Conservation (phyloP, 2,888 invertebrate species). For the Tetranychus truncatus region DNA sequence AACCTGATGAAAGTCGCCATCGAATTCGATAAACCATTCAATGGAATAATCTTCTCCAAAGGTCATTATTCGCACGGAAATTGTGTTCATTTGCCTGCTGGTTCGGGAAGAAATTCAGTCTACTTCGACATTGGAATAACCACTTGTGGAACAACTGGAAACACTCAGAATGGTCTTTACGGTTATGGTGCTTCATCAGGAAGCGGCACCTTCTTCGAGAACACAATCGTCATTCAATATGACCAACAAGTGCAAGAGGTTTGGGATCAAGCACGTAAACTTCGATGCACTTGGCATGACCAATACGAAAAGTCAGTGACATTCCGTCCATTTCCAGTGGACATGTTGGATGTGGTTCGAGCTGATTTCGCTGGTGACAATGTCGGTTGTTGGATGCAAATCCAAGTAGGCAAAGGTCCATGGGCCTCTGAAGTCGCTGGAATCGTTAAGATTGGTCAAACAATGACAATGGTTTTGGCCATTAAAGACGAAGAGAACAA, state of each 20-base stretch:
- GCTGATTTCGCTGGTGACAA: slow-evolving; percentile 88
- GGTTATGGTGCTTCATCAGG: slow-evolving; percentile 68
- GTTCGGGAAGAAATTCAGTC: slow-evolving; percentile 62
- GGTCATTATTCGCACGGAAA: slow-evolving; percentile 75
- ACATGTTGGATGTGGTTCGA: slow-evolving; percentile 81
- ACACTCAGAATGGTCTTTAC: slow-evolving; percentile 55
- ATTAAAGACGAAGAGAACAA: slow-evolving; percentile 87
- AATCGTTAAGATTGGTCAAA: slow-evolving; percentile 80
- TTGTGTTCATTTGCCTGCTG: slow-evolving; percentile 74
- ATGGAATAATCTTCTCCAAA: slow-evolving; percentile 84
- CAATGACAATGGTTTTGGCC: slow-evolving; percentile 88
- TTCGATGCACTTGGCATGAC: slow-evolving; percentile 85
- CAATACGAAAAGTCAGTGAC: slow-evolving; percentile 87
- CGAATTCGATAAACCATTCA: slow-evolving; percentile 84
- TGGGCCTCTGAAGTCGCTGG: slow-evolving; percentile 91
- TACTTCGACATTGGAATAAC: slow-evolving; percentile 80
- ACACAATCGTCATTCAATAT: slow-evolving; percentile 78
- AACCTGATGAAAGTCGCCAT: slow-evolving; percentile 80
- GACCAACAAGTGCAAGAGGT: slow-evolving; percentile 52
- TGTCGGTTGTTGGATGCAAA: slow-evolving; percentile 93
- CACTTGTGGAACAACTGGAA: slow-evolving; percentile 70
- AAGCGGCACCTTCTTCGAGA: slow-evolving; percentile 79
- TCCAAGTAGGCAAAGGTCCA: slow-evolving; percentile 47
- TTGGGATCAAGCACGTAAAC: slow-evolving; percentile 80
- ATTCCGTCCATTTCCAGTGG: slow-evolving; percentile 80